Conservation (phyloP, 2,888 invertebrate species). For the Lordiphosa fenestrarum region DNA sequence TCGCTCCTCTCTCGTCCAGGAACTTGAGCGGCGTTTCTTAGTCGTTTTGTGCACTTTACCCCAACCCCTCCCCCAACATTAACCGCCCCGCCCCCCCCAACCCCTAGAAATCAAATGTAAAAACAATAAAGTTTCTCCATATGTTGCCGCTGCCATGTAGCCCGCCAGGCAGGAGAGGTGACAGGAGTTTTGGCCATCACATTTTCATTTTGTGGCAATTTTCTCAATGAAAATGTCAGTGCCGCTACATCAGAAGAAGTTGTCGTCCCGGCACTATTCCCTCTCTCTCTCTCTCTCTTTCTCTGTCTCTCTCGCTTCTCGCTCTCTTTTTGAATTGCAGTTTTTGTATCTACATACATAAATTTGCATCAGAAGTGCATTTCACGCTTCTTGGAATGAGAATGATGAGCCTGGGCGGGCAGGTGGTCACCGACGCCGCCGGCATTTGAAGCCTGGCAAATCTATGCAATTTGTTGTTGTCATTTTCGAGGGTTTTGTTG, state of each 20-base stretch:
- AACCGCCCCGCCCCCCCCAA: background rate
- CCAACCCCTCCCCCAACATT: background rate
- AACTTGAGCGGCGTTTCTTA: constrained; percentile 57
- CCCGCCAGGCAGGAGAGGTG: constrained; percentile 21
- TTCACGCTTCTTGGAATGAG: constrained; percentile 1
- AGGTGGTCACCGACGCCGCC: background rate
- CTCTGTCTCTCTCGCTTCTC: background rate
- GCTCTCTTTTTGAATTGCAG: constrained; percentile 21
- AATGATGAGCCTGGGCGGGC: background rate
- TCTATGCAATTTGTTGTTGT: constrained; percentile 34
- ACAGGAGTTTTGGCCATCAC: constrained; percentile 22
- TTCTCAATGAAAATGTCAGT: constrained; percentile 68
- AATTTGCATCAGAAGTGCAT: background rate
- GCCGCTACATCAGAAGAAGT: constrained; percentile 11
- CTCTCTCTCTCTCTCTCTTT: constrained; percentile 1
- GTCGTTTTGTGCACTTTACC: constrained; percentile 51
- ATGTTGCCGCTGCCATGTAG: constrained; percentile 38
- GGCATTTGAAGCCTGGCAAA: constrained; percentile 27
- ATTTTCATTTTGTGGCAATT: constrained; percentile 51
- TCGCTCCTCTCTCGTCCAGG: constrained; percentile 1
- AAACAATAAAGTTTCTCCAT: constrained; percentile 70
- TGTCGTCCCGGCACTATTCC: constrained; percentile 6
- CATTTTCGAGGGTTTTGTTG: constrained; percentile 21
- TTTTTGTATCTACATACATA: constrained; percentile 56
- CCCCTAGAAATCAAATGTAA: constrained; percentile 59